Base-by-base conservation (phyloP, 2,888 invertebrate genomes). In the Cheilosia vernalis region DNA sequence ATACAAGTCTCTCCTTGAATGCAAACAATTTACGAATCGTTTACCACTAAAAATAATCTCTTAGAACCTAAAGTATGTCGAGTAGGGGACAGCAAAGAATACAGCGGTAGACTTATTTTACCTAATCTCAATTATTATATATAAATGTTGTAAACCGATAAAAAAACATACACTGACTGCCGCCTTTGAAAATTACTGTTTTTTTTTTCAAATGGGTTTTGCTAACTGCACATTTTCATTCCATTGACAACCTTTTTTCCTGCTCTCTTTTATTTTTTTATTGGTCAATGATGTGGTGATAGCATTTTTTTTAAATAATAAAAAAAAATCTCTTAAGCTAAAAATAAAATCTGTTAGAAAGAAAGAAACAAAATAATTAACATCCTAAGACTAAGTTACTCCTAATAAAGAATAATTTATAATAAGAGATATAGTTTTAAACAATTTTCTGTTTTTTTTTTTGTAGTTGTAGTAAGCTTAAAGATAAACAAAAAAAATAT, bases 171-270 rank as follows among this genome's bases (percentile, higher is more conserved):
- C 58, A 70, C 70, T 55, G 61, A 24, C 33, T 9, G 30, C 44
- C 63, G 33, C 27, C 42, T 27, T 67, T 67, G 30, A 7, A 44
- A 5, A 17, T 21, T 21, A 33, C 10, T 37, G 13, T n/a, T 72
- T 13, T 27, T 72, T 13, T 27, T 53, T 55, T 9, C 0, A 24
- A 27, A 53, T 33, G 49, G 17, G 13, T 6, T 6, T 19, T 33
- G 9, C 33, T 70, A 33, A 56, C 21, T 51, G 9, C 3, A 13
- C 37, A 17, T 49, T 53, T 69, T 47, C 47, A 69, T 58, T 69
- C 69, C 69, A 69, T 44, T 69, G 47, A 56, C 5, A 56, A 37
- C 0, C 0, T 40, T 13, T 55, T 44, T 9, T 40, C 7, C 49
- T 27, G 47, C 37, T 37, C 30, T 24, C 24, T 24, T 2, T 3